These are phyloP conservation scores for Geotrypetes seraphini DNA, from an alignment of 2,797 vertebrate species.

Conservation along the genomic window DNA sequence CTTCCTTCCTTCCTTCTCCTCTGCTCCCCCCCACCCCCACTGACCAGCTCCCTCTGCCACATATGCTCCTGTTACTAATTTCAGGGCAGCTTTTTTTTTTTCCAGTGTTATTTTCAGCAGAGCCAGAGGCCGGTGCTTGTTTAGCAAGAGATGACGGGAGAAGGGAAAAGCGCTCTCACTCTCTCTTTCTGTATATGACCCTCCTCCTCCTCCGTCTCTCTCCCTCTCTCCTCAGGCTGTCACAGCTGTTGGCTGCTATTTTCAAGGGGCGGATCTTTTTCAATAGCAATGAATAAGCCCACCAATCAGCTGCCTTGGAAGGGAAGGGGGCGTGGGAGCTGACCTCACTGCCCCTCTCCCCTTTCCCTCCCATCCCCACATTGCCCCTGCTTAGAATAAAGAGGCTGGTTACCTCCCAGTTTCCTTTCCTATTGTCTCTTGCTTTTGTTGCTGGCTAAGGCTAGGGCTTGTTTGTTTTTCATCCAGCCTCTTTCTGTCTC, in stretches of 20 bases:
- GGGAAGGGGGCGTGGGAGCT: neutral
- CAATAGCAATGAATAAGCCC: neutral
- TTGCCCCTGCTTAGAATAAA: too few relatives aligned
- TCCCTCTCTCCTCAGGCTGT: slow-evolving; percentile 5
- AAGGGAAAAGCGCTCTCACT: too few relatives aligned
- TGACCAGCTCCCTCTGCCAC: neutral
- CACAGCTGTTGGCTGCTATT: slow-evolving; percentile 6
- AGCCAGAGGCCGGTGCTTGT: too few relatives aligned
- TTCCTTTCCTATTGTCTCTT: too few relatives aligned
- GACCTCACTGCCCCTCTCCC: neutral
- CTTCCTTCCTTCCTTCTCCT: neutral
- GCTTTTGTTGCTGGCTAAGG: neutral
- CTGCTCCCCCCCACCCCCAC: neutral
- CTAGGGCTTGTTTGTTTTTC: neutral
- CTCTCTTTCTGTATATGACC: too few relatives aligned
- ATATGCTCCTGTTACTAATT: neutral
- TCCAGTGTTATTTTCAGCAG: too few relatives aligned
- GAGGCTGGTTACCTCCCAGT: neutral
- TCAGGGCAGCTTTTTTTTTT: neutral
- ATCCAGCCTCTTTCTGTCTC: neutral
- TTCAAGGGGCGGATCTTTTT: slow-evolving; percentile 4
- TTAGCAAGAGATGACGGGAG: too few relatives aligned
- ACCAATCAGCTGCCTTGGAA: slow-evolving; percentile 1
- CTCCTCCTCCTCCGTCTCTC: slow-evolving; percentile 7
- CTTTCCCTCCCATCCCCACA: neutral